Evolutionary conservation across 1,140 invertebrate species (phyloP).

Genomic region (Drosophila simulans): DNA sequence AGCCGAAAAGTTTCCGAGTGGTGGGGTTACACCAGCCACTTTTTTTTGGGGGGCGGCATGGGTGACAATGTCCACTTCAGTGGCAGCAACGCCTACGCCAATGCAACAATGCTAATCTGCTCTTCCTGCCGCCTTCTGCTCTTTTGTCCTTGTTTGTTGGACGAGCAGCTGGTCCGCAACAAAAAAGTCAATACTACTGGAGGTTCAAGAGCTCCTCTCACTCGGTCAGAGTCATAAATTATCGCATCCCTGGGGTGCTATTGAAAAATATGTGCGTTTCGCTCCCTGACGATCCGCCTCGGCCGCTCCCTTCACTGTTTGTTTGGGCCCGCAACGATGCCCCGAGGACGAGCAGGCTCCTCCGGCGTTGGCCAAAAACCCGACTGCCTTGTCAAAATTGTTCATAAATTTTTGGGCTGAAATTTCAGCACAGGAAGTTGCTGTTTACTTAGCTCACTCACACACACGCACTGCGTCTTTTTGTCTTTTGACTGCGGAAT

Average conservation of each 20-base stretch:
- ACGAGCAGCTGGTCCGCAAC: conserved; percentile 44
- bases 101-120: conserved; percentile 60
- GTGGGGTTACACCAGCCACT: conserved; percentile 1
- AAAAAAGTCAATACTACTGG: conserved; percentile 70
- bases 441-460: conserved; percentile 68
- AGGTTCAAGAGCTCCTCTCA: conserved; percentile 47
- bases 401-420: conserved; percentile 68
- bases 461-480: not conserved
- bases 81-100: conserved; percentile 43
- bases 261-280: conserved; percentile 59
- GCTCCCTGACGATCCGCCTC: conserved; percentile 14
- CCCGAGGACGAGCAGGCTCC: conserved; percentile 72
- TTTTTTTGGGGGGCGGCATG: conserved; percentile 11
- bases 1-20: conserved; percentile 62
- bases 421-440: conserved; percentile 76
- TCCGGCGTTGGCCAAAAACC: conserved; percentile 32
- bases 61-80: conserved; percentile 67
- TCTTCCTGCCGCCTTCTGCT: conserved; percentile 26
- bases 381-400: conserved; percentile 69
- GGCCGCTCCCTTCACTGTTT: conserved; percentile 16
- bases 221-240: conserved; percentile 79
- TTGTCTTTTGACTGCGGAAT: conserved; percentile 35
- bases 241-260: conserved; percentile 79
- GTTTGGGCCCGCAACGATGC: conserved; percentile 51
- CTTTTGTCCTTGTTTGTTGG: conserved; percentile 11